Evolutionary conservation across 2,797 vertebrate species (phyloP), one percentile per base, ranked within the genome.

Genomic region (Cheirogaleus major): DNA sequence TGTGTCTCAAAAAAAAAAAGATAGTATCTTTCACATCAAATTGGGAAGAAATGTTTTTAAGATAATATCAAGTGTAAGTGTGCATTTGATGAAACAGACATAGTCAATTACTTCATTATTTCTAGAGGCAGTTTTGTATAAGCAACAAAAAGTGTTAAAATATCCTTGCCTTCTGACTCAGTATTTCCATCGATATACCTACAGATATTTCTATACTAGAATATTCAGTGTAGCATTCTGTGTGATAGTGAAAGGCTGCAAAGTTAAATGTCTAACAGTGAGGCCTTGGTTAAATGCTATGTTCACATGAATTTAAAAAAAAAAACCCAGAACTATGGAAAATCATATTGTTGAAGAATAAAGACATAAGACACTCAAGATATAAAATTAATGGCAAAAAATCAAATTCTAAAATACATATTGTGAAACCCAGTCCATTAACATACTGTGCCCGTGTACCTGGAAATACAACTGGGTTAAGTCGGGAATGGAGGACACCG

Each of bases 391-490:
- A 81, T 61, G n/a, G 61, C 27, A 57, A 91, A 80, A 92, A 45
- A 72, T 93, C 38, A 91, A 86, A 27, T 82, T 92, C n/a, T 92
- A 89, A 96, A 89, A 69, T 69, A 93, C 43, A 65, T 23, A 18
- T 15, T 69, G 11, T 78, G 55, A 95, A 94, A 69, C 35, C 30
- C 35, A 91, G 50, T 89, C 20, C 57, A 25, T 43, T 32, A 84
- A 57, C 38, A 75, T 30, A 83, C 13, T 72, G 25, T 75, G n/a
- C 35, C 11, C 76, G 38, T 57, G 20, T 70, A 50, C 85, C 30
- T 85, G 38, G 32, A 30, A 88, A 52, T 73, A 43, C 15, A 69
- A 75, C 22, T 75, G 59, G 84, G 82, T 93, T 61, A 91, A 93
- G 18, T 50, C 67, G 61, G 18, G 22, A 89, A 76, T 35, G 2